phyloP scores from a whole-genome alignment of 2,797 vertebrate genomes.

The Otolemur crassicaudatus region DNA sequence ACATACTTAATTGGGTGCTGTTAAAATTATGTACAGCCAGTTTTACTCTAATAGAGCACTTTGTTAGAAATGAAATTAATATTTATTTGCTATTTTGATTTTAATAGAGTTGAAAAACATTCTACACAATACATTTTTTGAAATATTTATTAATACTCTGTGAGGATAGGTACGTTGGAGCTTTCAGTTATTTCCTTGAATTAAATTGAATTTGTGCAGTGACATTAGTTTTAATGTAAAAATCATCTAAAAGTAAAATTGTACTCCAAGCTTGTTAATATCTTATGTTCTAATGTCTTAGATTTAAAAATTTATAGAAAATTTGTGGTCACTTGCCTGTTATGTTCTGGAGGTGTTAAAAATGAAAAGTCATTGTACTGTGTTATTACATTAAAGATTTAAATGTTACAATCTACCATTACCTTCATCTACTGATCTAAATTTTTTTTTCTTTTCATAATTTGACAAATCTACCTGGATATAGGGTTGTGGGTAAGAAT shows the following conservation, averaged over 20 bases:
- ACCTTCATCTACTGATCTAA: slow-evolving; percentile 82
- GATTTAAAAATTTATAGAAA: slow-evolving; percentile 73
- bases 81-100: slow-evolving; percentile 58
- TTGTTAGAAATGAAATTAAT: slow-evolving; percentile 76
- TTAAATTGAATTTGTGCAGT: slow-evolving; percentile 81
- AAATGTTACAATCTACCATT: slow-evolving; percentile 80
- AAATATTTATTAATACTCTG: slow-evolving; percentile 62
- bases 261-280: slow-evolving; percentile 75
- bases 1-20: slow-evolving; percentile 75
- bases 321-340: slow-evolving; percentile 79
- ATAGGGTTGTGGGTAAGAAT: slow-evolving; percentile 92
- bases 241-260: slow-evolving; percentile 66
- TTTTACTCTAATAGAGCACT: slow-evolving; percentile 71
- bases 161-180: slow-evolving; percentile 70
- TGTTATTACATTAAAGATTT: slow-evolving; percentile 78
- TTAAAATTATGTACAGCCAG: slow-evolving; percentile 79
- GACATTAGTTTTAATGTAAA: slow-evolving; percentile 82
- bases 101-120: slow-evolving; percentile 64
- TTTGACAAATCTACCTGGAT: slow-evolving; percentile 86
- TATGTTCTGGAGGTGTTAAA: slow-evolving; percentile 81
- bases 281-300: slow-evolving; percentile 33
- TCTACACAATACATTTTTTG: slow-evolving; percentile 55
- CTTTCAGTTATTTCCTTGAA: slow-evolving; percentile 69
- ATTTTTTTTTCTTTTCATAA: slow-evolving; percentile 83
- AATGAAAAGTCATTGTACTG: slow-evolving; percentile 53